Evolutionary conservation across 2,113 vertebrate genomes (phyloP), one percentile per base, ranked within the genome.

Genomic region (Fregata magnificens): DNA sequence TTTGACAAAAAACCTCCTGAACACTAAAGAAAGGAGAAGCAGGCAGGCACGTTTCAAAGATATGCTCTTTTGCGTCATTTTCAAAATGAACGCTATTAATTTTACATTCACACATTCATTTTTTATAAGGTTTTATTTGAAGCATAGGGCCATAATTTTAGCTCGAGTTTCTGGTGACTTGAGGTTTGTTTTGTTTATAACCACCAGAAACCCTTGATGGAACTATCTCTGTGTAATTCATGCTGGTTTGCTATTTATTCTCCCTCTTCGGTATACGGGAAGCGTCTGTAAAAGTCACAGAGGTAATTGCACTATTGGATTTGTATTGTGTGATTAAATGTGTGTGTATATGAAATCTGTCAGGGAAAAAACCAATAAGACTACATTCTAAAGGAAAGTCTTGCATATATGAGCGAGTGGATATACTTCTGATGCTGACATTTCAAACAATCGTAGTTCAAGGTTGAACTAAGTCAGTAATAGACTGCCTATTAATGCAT

Each of bases 401-500:
- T n/a, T 55, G 40, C 19, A 61, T 50, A 17, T 47, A 25, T 34
- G 42, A 73, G 26, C 0, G 3, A 61, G 21, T 36, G 50, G 11
- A 61, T 73, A 7, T 31, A 28, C 36, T 80, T 86, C 53, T 84
- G 53, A 29, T 77, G 45, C 21, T 96, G 79, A 42, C 73, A 62
- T 94, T 91, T 91, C 84, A 63, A 94, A 63, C 28, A 90, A 77
- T 50, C n/a, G 38, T 25, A 34, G 69, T 52, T 88, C 56, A 81
- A 82, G 53, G 45, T 2, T 77, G 93, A 86, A 63, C 52, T 62
- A 56, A 84, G 69, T 66, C 69, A 86, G 61, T 49, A 82, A 63
- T 10, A 79, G 72, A 32, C 50, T 81, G 18, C 47, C 65, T 83
- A 21, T 69, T 88, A 91, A 84, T 16, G 18, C 34, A 79, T 17